Percentiles rank a stretch among this genome's conserved stretches.
Evolutionary conservation across 1,140 invertebrate genomes (phyloP).

Genomic region (Drosophila sechellia): DNA sequence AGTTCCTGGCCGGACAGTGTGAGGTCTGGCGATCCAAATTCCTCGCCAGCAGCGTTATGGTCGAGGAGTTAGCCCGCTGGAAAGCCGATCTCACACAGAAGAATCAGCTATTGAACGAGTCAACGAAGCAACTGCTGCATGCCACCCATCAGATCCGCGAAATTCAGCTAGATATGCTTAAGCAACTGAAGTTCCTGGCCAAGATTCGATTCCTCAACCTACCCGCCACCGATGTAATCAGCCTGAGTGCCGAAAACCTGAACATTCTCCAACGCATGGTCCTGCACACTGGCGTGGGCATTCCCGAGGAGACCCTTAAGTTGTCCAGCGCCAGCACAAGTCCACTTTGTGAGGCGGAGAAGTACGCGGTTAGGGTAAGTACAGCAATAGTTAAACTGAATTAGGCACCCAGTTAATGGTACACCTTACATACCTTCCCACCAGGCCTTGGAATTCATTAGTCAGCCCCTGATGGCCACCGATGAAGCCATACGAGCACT

Average conservation of each 20-base stretch:
- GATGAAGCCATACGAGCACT: constrained; percentile 82
- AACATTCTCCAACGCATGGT: constrained; percentile 81
- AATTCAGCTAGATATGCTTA: constrained; percentile 89
- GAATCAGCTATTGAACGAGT: constrained; percentile 90
- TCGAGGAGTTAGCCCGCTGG: constrained; percentile 94
- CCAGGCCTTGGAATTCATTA: constrained; percentile 76
- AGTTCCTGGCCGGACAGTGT: constrained; percentile 95
- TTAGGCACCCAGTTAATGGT: neutral
- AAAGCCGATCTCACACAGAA: constrained; percentile 92
- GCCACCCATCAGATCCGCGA: constrained; percentile 90
- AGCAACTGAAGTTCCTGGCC: constrained; percentile 85
- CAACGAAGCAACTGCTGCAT: constrained; percentile 90
- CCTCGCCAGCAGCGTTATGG: constrained; percentile 95
- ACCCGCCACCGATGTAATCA: constrained; percentile 84
- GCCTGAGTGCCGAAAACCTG: constrained; percentile 80
- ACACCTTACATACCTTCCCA: neutral
- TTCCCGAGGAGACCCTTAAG: constrained; percentile 70
- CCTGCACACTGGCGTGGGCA: constrained; percentile 78
- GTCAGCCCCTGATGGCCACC: constrained; percentile 78
- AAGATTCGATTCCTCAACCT: constrained; percentile 74
- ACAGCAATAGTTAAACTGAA: too few species aligned
- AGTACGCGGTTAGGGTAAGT: constrained; percentile 79
- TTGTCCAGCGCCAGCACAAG: constrained; percentile 66
- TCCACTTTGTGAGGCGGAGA: constrained; percentile 81
- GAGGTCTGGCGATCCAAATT: constrained; percentile 98